Evolutionary conservation across 2,888 invertebrate species (phyloP), one percentile per base, ranked within the genome.

Genomic region (Drosophila nr. perissopoda): DNA sequence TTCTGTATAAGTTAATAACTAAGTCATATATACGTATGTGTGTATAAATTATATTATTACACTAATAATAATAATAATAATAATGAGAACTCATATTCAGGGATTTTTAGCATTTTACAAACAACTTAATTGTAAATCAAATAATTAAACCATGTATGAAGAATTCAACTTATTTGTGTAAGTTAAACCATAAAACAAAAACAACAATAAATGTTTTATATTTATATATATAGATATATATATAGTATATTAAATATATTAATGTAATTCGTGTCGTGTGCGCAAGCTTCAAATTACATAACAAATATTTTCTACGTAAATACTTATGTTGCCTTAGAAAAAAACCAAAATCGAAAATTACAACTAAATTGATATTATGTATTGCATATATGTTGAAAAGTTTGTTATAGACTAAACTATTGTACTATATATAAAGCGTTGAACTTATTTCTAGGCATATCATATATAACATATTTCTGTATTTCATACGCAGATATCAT

Each of bases 101-200:
- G 93, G 93, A 92, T 91, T 91, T 90, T 92, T 92, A 92, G 92
- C 92, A 92, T 92, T 92, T 92, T 92, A 91, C 90, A 73, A 72
- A 69, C 27, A 70, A 66, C 69, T 38, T 77, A 72, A 65, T 36
- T 71, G 68, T 71, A 80, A 85, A 73, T 51, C 57, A 57, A 76
- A 76, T 54, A 70, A 76, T 69, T 67, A 68, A 74, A 67, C 36
- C 57, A 63, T 62, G 51, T 61, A 53, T 67, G 51, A 75, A 69
- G 59, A 82, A 85, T 72, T 64, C 73, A 69, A 81, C 68, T 69
- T 70, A 80, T 51, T 69, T 69, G 54, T 45, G 60, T 61, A 67
- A 65, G 59, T 80, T 62, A n/a, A 64, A 53, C 18, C 31, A 34
- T 65, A 42, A 52, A 63, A 36, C 27, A n/a, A 38, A 27, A 18